phyloP scores from a whole-genome alignment of 1,140 invertebrate species.

The Drosophila parabipectinata region DNA sequence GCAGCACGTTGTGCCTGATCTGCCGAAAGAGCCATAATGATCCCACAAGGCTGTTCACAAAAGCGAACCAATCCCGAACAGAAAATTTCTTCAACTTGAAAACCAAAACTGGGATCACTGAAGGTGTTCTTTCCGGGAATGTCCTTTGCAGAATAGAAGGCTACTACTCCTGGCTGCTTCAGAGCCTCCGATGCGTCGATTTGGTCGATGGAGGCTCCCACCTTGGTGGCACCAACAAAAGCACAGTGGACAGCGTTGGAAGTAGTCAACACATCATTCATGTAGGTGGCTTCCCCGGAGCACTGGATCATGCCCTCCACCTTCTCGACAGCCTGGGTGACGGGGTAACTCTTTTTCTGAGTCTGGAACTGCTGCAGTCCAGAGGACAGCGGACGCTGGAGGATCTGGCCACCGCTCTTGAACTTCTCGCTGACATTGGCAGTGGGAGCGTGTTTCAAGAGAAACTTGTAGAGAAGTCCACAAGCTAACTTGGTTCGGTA shows the following conservation, averaged over 20 bases:
- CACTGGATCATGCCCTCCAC: constrained; percentile 86
- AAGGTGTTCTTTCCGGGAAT: constrained; percentile 88
- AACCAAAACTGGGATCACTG: constrained; percentile 55
- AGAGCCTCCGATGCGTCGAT: constrained; percentile 86
- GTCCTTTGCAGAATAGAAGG: constrained; percentile 89
- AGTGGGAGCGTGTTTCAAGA: constrained; percentile 84
- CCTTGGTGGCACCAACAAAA: constrained; percentile 86
- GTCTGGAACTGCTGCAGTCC: constrained; percentile 91
- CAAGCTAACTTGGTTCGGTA: constrained; percentile 87
- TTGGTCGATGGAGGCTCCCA: constrained; percentile 85
- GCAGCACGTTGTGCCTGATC: constrained; percentile 87
- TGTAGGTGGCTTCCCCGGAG: constrained; percentile 89
- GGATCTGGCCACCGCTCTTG: constrained; percentile 86
- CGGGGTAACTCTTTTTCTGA: constrained; percentile 89
- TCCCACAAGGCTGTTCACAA: constrained; percentile 90
- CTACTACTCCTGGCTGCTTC: constrained; percentile 88
- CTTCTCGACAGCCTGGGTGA: constrained; percentile 91
- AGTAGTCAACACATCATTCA: constrained; percentile 86
- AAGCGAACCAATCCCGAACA: constrained; percentile 85
- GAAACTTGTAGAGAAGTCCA: constrained; percentile 90
- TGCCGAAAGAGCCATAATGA: constrained; percentile 88
- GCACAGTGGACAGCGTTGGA: constrained; percentile 87
- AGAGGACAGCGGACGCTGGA: constrained; percentile 87
- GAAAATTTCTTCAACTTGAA: constrained; percentile 84
- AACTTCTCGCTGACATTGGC: constrained; percentile 59